Base-by-base conservation (phyloP, 2,113 vertebrate genomes). In the Pomatorhinus ruficollis region DNA sequence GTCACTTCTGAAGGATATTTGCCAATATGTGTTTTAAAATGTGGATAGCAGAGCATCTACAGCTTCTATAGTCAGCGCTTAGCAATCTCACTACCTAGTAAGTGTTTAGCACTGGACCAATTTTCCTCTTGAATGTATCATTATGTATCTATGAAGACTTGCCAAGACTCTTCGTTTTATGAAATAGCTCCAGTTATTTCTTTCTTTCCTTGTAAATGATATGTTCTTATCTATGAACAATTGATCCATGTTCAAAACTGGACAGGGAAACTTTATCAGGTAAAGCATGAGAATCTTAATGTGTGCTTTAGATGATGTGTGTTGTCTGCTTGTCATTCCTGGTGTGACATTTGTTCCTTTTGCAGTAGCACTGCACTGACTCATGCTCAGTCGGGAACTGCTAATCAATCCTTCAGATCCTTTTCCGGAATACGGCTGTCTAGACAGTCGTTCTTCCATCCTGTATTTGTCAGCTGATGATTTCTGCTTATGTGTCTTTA, bases 391-490 rank as follows among this genome's bases (percentile, higher is more conserved):
- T 64, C 0, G 4, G 82, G 74, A 93, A 6, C 74, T 15, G 40
- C 82, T 91, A 37, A 93, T 95, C 93, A 92, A 18, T 80, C 82
- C 63, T 91, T 72, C 49, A 33, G 66, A 49, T 79, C 57, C 75
- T 69, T 72, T 89, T 93, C 70, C 3, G 4, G 75, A 71, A 16
- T 30, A 5, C 2, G 11, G 13, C 17, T 93, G 95, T 93, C 82
- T 85, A 88, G 95, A 85, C 94, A 69, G 85, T 91, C 11, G 4
- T 79, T 80, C 59, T 82, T 12, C 37, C 50, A 65, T 91, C 85
- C 78, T 65, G 70, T 63, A 6, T 85, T 72, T 4, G 45, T 96
- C 93, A 94, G 90, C 61, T 61, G 65, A 72, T 54, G 50, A 49
- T 52, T 92, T 85, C 70, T 89, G 75, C 70, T 94, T 68, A 7